Percentiles rank a stretch among this genome's conserved stretches.
phyloP scores from a whole-genome alignment of 1,140 invertebrate species.

The Zaprionus tsacasi region DNA sequence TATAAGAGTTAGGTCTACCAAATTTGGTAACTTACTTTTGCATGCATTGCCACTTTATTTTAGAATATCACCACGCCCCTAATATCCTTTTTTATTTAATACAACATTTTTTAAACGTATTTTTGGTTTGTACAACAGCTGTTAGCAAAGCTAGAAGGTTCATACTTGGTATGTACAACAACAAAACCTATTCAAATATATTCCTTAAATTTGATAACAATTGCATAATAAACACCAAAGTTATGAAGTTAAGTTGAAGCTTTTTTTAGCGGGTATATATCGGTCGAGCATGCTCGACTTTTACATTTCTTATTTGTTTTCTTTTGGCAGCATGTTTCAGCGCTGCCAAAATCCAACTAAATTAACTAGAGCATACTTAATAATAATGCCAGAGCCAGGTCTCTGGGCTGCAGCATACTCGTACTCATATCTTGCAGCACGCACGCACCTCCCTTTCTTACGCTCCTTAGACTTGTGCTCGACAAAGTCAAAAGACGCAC shows the following conservation, averaged over 20 bases:
- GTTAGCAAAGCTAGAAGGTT: no score
- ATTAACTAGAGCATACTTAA: conserved; percentile 67
- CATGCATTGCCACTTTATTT: no score
- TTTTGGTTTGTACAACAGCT: no score
- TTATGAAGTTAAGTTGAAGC: neutral
- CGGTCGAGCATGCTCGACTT: neutral
- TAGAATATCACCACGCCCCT: no score
- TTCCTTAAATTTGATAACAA: neutral
- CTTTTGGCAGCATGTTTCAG: conserved; percentile 24
- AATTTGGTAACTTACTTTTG: no score
- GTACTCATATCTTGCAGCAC: conserved; percentile 22
- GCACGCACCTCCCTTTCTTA: neutral
- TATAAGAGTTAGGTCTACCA: neutral
- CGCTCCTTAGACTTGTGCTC: neutral
- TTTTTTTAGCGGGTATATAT: neutral
- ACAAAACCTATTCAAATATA: neutral
- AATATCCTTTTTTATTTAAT: no score
- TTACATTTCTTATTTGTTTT: neutral
- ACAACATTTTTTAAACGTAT: no score
- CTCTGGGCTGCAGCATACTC: conserved; percentile 4
- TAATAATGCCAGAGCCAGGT: conserved; percentile 48
- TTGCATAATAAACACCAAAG: neutral
- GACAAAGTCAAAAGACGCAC: conserved; percentile 21
- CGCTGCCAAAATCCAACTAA: conserved; percentile 39
- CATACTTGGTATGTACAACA: neutral